phyloP scores from a whole-genome alignment of 2,797 vertebrate species.

The Myripristis murdjan region DNA sequence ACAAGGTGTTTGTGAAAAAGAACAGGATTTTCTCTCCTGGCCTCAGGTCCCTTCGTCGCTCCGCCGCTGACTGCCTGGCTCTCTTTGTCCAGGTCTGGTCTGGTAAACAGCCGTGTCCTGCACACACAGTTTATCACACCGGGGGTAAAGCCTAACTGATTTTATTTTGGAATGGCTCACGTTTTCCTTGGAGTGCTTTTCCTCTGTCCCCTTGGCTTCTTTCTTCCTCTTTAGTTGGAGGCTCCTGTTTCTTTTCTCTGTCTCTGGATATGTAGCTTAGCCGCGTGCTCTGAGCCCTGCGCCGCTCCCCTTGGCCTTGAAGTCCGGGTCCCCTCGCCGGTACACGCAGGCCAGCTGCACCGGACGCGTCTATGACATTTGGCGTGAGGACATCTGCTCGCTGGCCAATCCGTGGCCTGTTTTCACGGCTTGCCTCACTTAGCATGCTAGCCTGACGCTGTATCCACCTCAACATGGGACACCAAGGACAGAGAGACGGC shows the following conservation, averaged over 20 bases:
- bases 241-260: constrained; percentile 22
- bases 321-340: constrained; percentile 3
- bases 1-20: constrained; percentile 84
- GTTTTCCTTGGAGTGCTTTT: constrained; percentile 53
- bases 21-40: constrained; percentile 71
- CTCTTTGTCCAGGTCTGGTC: constrained; percentile 53
- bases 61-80: constrained; percentile 41
- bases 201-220: constrained; percentile 26
- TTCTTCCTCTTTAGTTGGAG: neutral
- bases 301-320: neutral
- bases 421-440: constrained; percentile 15
- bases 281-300: neutral
- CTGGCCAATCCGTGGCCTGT: constrained; percentile 18
- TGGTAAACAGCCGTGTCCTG: constrained; percentile 73
- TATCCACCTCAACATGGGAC: neutral
- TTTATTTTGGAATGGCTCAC: constrained; percentile 54
- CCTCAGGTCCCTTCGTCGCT: constrained; percentile 65
- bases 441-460: constrained; percentile 16
- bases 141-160: constrained; percentile 48
- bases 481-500: neutral
- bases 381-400: constrained; percentile 48
- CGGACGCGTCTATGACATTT: constrained; percentile 40
- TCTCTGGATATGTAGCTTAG: constrained; percentile 6
- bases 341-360: constrained; percentile 43
- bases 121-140: constrained; percentile 68